Evolutionary conservation across 2,888 invertebrate genomes (phyloP), one percentile per base, ranked within the genome.

Genomic region (Drosophila lutescens): DNA sequence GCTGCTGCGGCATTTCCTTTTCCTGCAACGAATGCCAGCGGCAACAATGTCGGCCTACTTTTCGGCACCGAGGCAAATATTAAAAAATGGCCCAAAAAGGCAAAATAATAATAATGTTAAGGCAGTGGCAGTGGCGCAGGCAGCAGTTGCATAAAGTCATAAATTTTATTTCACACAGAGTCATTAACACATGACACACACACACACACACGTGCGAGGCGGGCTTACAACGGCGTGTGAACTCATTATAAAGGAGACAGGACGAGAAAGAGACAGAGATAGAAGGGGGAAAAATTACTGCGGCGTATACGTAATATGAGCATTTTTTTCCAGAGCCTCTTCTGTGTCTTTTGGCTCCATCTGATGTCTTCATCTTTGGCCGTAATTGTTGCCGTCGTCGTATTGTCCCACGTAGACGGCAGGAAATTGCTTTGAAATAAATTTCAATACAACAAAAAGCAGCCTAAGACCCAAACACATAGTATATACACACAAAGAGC

Each of bases 41-140:
- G 85, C 86, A 79, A 87, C 88, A 87, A 87, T 87, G 85, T 80
- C 85, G 88, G 85, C 88, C 85, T 86, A 85, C 86, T 83, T 87
- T 83, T 83, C 67, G 77, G 69, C 77, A 75, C 71, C 69, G 78
- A 65, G 75, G 74, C 76, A 79, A 84, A 86, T 86, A 86, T 86
- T 84, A 83, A 84, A 83, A 86, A 86, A 80, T 77, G 58, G 51
- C 69, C 76, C 67, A 77, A 81, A 80, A 76, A 76, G 47, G 57
- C 49, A 67, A 68, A 73, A 67, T 71, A 71, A 71, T 71, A 71
- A 71, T 71, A 71, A 71, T 71, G 71, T 57, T 63, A 67, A 61
- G 50, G 54, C 72, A 51, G n/a, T 62, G 40, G 63, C 30, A 30
- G 30, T 60, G 40, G 63, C 70, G 61, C 66, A 66, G 75, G 75